Conservation (phyloP, 1,140 invertebrate genomes). For the Druon quercuslanigerum region DNA sequence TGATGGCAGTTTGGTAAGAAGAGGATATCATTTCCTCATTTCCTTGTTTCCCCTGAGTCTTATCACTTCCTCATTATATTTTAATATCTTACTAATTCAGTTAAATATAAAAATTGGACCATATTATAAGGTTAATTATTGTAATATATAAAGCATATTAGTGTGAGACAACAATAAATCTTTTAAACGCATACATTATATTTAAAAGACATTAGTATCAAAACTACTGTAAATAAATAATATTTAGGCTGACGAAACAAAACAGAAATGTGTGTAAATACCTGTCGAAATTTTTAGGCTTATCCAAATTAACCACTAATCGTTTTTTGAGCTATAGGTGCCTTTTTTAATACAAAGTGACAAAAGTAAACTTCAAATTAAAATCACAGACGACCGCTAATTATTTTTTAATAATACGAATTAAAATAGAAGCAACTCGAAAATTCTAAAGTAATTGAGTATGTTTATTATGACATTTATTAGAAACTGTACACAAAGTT, state of each 20-base stretch:
- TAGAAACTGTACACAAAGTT: too few relatives aligned
- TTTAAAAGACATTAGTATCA: too few relatives aligned
- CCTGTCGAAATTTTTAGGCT: too few relatives aligned
- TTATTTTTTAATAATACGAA: not conserved
- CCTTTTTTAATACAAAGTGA: not conserved
- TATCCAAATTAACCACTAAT: not conserved
- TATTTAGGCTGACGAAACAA: too few relatives aligned
- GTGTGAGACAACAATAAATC: too few relatives aligned
- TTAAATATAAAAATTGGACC: not conserved
- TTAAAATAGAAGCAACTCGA: not conserved
- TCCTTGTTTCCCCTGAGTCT: not conserved
- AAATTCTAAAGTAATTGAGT: too few relatives aligned
- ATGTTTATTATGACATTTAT: too few relatives aligned
- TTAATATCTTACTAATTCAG: not conserved
- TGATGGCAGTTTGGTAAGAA: constrained; percentile 71
- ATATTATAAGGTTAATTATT: too few relatives aligned
- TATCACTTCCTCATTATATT: not conserved
- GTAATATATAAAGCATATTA: too few relatives aligned
- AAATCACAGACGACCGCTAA: not conserved
- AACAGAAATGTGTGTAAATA: too few relatives aligned
- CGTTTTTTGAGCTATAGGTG: not conserved
- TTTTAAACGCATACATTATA: too few relatives aligned
- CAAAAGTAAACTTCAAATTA: not conserved
- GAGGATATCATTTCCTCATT: constrained; percentile 22
- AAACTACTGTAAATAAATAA: too few relatives aligned